Percentiles rank a stretch among this genome's conserved stretches.
These are phyloP conservation scores for Ladona fulva DNA, from an alignment of 1,140 invertebrate species.

Conservation along the genomic window DNA sequence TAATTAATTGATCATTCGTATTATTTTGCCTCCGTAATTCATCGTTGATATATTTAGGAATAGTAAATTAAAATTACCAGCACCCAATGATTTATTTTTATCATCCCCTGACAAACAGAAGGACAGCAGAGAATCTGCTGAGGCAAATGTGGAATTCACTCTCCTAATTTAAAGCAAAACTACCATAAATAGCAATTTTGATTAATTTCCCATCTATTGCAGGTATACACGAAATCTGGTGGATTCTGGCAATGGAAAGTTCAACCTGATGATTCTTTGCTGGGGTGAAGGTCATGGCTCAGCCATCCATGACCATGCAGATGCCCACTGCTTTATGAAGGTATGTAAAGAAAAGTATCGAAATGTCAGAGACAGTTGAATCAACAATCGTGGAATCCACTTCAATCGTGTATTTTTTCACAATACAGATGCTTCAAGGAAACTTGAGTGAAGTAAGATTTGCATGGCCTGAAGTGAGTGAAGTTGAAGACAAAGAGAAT, in stretches of 20 bases:
- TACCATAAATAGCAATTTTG: too few relatives aligned
- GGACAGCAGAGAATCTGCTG: too few relatives aligned
- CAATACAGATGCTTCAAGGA: constrained; percentile 40
- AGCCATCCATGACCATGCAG: constrained; percentile 91
- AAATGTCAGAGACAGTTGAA: neutral
- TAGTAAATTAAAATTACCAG: too few relatives aligned
- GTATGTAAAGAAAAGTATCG: constrained; percentile 27
- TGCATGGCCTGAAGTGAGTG: constrained; percentile 51
- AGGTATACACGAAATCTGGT: constrained; percentile 93
- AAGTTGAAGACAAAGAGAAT: constrained; percentile 17
- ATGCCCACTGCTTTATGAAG: constrained; percentile 98
- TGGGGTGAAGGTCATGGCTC: constrained; percentile 95
- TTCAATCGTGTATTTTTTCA: neutral
- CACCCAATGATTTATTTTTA: too few relatives aligned
- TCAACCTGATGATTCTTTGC: constrained; percentile 94
- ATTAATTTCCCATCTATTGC: too few relatives aligned
- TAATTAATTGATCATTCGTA: too few relatives aligned
- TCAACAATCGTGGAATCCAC: neutral
- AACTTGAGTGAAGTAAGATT: constrained; percentile 54
- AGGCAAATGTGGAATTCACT: too few relatives aligned
- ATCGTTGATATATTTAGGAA: too few relatives aligned
- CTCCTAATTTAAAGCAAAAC: too few relatives aligned
- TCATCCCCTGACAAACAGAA: too few relatives aligned
- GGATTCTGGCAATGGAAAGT: constrained; percentile 91
- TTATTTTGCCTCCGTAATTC: too few relatives aligned